Evolutionary conservation across 2,797 vertebrate species (phyloP), one percentile per base, ranked within the genome.

Genomic region (Melopsittacus undulatus): DNA sequence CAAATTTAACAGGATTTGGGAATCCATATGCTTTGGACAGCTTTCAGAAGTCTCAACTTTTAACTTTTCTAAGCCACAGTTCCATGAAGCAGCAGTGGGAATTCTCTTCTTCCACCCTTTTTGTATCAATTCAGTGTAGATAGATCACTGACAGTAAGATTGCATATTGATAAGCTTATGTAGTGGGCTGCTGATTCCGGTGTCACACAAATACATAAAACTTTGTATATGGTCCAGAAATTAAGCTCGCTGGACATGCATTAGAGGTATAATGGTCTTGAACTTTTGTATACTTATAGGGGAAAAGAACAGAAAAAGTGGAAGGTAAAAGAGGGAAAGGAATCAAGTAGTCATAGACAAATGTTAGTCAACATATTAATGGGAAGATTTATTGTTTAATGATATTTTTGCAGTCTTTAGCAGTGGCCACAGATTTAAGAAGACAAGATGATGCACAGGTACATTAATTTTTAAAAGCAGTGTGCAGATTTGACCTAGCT

Each of bases 401-500:
- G 5, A 16, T 46, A n/a, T 51, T 87, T 81, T 73, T 92, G 19
- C 24, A 66, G 48, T 34, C 46, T 82, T 86, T 64, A 91, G 52
- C 54, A n/a, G 87, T 54, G 43, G 38, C 62, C 68, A 87, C 76
- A 94, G 85, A 34, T 64, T 73, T 52, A 86, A 73, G 63, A 90
- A 76, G 70, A 90, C 48, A 52, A 5, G 63, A 82, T 63, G 66
- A 82, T 74, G 70, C 85, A 86, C 76, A 70, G 83, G 49, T 42
- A 83, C 59, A 34, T 40, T 45, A 16, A 83, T 66, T 80, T 92
- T 90, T 70, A 52, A 75, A 86, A 92, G 83, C 86, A 76, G 59
- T 89, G 83, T 84, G 61, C 67, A 92, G 80, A 82, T 76, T 11
- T 91, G 85, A 74, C 70, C 74, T 59, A 82, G 67, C 29, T 94